Evolutionary conservation across 2,888 invertebrate species (phyloP), one percentile per base, ranked within the genome.

Genomic region (Cistogaster globosa): DNA sequence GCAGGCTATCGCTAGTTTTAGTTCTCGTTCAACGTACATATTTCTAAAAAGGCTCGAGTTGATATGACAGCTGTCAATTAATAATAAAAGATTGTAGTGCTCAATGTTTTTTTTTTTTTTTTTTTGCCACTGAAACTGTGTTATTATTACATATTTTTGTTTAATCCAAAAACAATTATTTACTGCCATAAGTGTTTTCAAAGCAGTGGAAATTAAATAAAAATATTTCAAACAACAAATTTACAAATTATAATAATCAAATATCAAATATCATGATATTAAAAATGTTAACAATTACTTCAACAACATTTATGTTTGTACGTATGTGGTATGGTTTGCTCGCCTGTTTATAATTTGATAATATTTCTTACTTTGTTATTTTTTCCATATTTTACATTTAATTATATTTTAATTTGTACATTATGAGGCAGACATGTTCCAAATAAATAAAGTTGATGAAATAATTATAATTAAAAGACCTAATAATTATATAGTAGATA

Each of bases 61-160:
- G 58, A 63, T 71, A 74, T 81, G 84, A 84, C 84, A 84, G 84
- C 81, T 81, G 84, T 74, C 77, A 81, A 55, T 77, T 79, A 51
- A 55, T 55, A 51, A 53, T 32, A 67, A 38, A 20, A 0, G 18
- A 62, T 68, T 76, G 75, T 67, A 51, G 65, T 51, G 51, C 38
- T 48, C n/a, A n/a, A n/a, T n/a, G 6, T 58, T 53, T 80, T 60
- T 60, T 16, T 48, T 11, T 12, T 48, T 60, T 74, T 53, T 62
- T 45, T 68, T 1, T 53, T 77, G 83, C 60, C 67, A 57, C 26
- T 62, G 72, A 60, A 36, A 83, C 26, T 77, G 72, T 83, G 62
- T 58, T 75, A 60, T 62, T 68, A 48, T 42, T n/a, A 22, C n/a
- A 62, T 38, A 45, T 74, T 68, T 74, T 74, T 71, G 42, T 77